A percentile compares a stretch with the other conserved stretches of the same genome.
These are phyloP conservation scores for Strix uralensis DNA, from an alignment of 2,113 vertebrate species.

Conservation along the genomic window DNA sequence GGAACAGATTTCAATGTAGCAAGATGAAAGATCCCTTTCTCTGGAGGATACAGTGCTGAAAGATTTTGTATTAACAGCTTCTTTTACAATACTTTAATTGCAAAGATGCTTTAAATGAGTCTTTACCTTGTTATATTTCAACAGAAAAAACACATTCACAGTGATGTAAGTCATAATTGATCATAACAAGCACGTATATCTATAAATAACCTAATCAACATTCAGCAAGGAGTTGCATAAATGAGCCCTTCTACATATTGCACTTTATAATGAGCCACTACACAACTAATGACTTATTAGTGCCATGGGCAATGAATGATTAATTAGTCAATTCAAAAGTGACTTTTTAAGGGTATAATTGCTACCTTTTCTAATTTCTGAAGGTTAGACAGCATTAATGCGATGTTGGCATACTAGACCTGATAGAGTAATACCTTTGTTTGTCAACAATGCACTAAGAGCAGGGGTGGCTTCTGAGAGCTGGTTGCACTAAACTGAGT, in stretches of 20 bases:
- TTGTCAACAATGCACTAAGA: slow-evolving; percentile 36
- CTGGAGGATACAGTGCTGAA: not conserved
- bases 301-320: slow-evolving; percentile 73
- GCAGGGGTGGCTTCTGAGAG: not conserved
- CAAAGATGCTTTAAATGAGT: slow-evolving; percentile 14
- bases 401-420: slow-evolving; percentile 38
- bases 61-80: not conserved
- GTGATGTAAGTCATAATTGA: slow-evolving; percentile 60
- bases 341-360: slow-evolving; percentile 74
- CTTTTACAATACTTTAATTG: slow-evolving; percentile 12
- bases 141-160: not conserved
- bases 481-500: not conserved
- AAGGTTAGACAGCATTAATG: slow-evolving; percentile 71
- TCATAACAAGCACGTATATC: slow-evolving; percentile 62
- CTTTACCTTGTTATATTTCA: slow-evolving; percentile 3
- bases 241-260: slow-evolving; percentile 60
- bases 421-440: slow-evolving; percentile 35
- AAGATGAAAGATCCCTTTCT: not conserved
- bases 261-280: slow-evolving; percentile 71
- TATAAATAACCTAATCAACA: slow-evolving; percentile 76
- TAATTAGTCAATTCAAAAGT: slow-evolving; percentile 76
- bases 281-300: slow-evolving; percentile 76
- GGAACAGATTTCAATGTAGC: not conserved
- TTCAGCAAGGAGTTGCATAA: slow-evolving; percentile 68
- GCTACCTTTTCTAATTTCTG: slow-evolving; percentile 71